Conservation (phyloP, 2,797 vertebrate species). For the Trematomus bernacchii region DNA sequence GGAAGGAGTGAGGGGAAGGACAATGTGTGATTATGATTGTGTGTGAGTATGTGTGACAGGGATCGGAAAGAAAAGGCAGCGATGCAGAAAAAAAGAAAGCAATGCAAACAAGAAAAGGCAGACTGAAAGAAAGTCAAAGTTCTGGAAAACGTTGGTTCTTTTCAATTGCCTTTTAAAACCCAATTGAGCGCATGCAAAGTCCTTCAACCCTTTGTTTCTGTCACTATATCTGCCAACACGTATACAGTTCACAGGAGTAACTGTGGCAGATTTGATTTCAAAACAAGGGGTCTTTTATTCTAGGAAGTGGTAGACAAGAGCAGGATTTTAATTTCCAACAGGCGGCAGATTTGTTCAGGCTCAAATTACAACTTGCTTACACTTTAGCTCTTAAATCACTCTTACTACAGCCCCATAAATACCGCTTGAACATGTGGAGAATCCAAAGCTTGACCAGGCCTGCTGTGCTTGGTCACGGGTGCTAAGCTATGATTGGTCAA, state of each 20-base stretch:
- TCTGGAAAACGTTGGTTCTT: constrained; percentile 37
- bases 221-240: constrained; percentile 2
- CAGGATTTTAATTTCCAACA: neutral
- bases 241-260: neutral
- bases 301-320: neutral
- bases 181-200: constrained; percentile 20
- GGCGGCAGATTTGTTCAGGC: neutral
- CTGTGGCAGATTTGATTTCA: constrained; percentile 16
- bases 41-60: constrained; percentile 30
- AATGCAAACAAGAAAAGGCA: constrained; percentile 27
- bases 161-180: constrained; percentile 37
- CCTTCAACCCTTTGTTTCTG: constrained; percentile 8
- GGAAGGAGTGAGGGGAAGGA: constrained; percentile 38
- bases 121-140: constrained; percentile 18
- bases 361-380: neutral
- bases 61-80: constrained; percentile 37
- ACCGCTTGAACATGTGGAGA: no score
- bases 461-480: constrained; percentile 15
- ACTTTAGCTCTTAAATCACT: no score
- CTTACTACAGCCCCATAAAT: no score
- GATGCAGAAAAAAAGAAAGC: constrained; percentile 16
- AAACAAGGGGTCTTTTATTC: constrained; percentile 1
- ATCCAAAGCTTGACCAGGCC: neutral
- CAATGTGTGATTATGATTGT: constrained; percentile 48
- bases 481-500: constrained; percentile 8